A percentile compares a stretch with the other conserved stretches of the same genome.
Conservation (phyloP, 1,140 invertebrate species). For the Drusus annulatus region DNA sequence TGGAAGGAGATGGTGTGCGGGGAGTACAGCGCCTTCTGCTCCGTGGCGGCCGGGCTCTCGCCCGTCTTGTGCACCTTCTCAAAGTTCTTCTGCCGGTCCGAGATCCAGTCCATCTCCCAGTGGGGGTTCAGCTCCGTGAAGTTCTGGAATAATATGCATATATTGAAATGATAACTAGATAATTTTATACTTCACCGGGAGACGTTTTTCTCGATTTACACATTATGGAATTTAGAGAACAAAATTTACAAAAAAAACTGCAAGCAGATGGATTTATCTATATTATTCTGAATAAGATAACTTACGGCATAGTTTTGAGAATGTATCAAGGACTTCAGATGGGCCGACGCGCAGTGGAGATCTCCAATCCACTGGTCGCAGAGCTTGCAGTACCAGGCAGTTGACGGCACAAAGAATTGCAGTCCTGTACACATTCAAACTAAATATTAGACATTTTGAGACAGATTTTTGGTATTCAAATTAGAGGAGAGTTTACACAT, state of each 20-base stretch:
- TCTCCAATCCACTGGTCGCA: slow-evolving; percentile 91
- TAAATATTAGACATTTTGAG: neutral
- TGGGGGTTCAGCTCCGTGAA: slow-evolving; percentile 86
- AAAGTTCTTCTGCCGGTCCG: slow-evolving; percentile 82
- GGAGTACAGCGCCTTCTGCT: slow-evolving; percentile 14
- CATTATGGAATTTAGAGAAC: too few species aligned
- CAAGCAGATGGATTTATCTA: too few species aligned
- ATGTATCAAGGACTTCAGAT: slow-evolving; percentile 85
- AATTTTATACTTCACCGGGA: too few species aligned
- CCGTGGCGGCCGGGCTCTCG: slow-evolving; percentile 54
- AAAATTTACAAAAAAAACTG: too few species aligned
- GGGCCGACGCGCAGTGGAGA: slow-evolving; percentile 86
- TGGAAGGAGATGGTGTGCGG: slow-evolving; percentile 66
- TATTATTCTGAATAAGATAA: slow-evolving; percentile 58
- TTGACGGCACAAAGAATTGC: slow-evolving; percentile 87
- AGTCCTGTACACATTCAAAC: slow-evolving; percentile 73
- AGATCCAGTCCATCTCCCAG: slow-evolving; percentile 89
- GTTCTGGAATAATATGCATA: slow-evolving; percentile 71
- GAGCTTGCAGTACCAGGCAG: slow-evolving; percentile 91
- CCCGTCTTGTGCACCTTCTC: slow-evolving; percentile 64
- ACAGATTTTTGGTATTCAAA: neutral
- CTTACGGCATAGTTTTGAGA: slow-evolving; percentile 85
- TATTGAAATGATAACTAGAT: neutral
- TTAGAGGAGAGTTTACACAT: too few species aligned
- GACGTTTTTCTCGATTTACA: too few species aligned